Evolutionary conservation across 2,888 invertebrate genomes (phyloP).

Genomic region (Drosophila diplacantha): DNA sequence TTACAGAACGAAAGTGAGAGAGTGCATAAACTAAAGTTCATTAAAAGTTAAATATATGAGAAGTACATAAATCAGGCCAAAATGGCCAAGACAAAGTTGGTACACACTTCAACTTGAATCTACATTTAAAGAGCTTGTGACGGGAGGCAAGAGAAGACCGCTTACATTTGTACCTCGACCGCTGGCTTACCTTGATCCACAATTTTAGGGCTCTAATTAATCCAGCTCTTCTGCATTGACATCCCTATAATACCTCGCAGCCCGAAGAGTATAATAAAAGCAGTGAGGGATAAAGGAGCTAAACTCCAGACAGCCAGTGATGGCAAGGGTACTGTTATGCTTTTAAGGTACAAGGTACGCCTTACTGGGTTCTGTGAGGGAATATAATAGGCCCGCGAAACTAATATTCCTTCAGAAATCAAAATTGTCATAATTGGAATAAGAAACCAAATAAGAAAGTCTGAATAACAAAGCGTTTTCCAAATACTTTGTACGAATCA

Average conservation of each 20-base stretch:
- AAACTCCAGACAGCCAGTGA: constrained; percentile 11
- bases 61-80: constrained; percentile 5
- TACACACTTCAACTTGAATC: constrained; percentile 21
- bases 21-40: constrained; percentile 53
- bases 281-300: constrained; percentile 13
- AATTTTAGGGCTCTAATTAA: constrained; percentile 32
- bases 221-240: constrained; percentile 25
- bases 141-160: not conserved
- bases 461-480: not conserved
- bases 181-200: constrained; percentile 18
- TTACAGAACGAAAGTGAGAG: not conserved
- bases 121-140: not conserved
- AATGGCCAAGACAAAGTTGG: constrained; percentile 1
- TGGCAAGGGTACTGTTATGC: not conserved
- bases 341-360: constrained; percentile 4
- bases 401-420: not conserved
- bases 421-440: not conserved
- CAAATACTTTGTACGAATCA: not conserved
- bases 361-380: not conserved
- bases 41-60: constrained; percentile 50
- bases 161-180: not conserved
- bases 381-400: not conserved
- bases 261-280: constrained; percentile 24
- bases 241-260: constrained; percentile 14
- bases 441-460: not conserved